A percentile compares a stretch with the other conserved stretches of the same genome.
Evolutionary conservation across 2,888 invertebrate genomes (phyloP).

Genomic region (Dexiosoma caninum): DNA sequence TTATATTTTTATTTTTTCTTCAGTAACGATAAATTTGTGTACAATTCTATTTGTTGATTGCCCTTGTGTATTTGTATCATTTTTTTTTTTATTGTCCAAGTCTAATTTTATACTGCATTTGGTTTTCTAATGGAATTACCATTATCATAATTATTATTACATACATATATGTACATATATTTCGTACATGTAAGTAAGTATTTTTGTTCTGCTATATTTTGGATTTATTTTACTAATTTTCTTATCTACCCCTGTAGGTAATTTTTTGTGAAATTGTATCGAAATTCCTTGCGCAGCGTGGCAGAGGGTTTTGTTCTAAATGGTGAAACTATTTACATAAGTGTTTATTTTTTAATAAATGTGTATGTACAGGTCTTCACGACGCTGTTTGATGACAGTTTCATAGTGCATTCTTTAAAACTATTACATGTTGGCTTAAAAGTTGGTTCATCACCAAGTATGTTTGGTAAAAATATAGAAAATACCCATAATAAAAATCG

Average conservation of each 20-base stretch:
- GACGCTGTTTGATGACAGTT: no score
- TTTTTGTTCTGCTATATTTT: not conserved
- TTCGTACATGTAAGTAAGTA: not conserved
- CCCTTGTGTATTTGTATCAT: not conserved
- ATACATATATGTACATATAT: no score
- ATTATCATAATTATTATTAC: constrained; percentile 19
- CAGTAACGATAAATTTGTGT: constrained; percentile 24
- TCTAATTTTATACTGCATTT: not conserved
- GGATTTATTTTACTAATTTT: constrained; percentile 20
- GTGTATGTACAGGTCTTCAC: no score
- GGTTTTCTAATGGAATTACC: constrained; percentile 37
- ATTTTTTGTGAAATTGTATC: constrained; percentile 2
- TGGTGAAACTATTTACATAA: no score
- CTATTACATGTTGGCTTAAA: no score
- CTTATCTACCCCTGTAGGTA: constrained; percentile 43
- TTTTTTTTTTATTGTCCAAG: not conserved
- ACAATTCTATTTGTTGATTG: constrained; percentile 1
- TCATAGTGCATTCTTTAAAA: no score
- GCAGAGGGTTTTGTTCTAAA: not conserved
- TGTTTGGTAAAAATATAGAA: no score
- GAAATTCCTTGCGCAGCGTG: not conserved
- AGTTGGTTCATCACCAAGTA: no score
- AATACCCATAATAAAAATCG: no score
- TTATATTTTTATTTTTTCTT: constrained; percentile 5
- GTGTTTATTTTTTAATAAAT: no score